Evolutionary conservation across 2,797 vertebrate genomes (phyloP), one percentile per base, ranked within the genome.

Genomic region (Galago senegalensis): DNA sequence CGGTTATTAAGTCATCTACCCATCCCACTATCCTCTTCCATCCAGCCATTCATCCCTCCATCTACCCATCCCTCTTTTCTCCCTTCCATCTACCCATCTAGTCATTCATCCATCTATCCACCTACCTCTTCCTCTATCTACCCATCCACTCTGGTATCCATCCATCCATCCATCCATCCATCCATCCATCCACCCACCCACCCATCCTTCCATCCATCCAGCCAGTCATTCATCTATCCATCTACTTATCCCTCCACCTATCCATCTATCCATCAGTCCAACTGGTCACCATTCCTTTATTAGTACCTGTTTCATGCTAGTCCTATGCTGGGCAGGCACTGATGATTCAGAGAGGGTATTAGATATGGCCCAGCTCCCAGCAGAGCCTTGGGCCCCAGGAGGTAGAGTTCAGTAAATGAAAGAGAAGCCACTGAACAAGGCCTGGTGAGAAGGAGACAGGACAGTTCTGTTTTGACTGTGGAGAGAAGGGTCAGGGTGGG

Each of bases 121-220:
- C 10, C 61, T 27, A 46, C 18, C 2, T 23, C 40, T 2, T 4
- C 29, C 23, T 11, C 67, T n/a, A 5, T 13, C 20, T 18, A 56
- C 27, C 80, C 40, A n/a, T 1, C 53, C 29, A 65, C 9, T n/a
- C 53, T 40, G 40, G 10, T n/a, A 34, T 34, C 34, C 34, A 40
- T 23, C 34, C 70, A 37, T 40, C 70, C 13, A 13, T 10, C 21
- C 37, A 73, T 8, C 9, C 1, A 86, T 16, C 23, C 29, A 43
- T 2, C 23, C 13, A 29, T 3, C 5, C 4, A 12, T 0, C 2
- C 4, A 37, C 0, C 23, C 6, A 46, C 4, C n/a, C 37, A 40
- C 5, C 27, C 17, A 43, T 1, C 7, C 37, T 11, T 49, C 49
- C 49, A 49, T 14, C 13, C 3, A 49, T 49, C 49, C 49, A 49